These are phyloP conservation scores for Campylorhamphus procurvoides DNA, from an alignment of 2,113 vertebrate species.

Conservation along the genomic window DNA sequence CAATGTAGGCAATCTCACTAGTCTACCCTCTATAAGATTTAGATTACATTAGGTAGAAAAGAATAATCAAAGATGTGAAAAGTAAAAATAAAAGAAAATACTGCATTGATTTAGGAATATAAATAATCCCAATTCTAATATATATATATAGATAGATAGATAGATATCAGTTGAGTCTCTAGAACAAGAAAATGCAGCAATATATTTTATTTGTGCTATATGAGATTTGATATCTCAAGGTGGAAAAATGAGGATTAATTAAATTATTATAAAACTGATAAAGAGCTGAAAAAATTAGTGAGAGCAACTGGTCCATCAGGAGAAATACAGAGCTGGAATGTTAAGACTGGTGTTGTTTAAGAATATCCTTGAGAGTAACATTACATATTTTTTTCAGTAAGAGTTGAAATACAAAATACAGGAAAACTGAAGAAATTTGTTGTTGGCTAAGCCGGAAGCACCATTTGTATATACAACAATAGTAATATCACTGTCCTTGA, in stretches of 20 bases:
- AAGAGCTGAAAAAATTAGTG: background rate
- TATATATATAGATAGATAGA: no score
- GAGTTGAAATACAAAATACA: background rate
- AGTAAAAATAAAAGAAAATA: background rate
- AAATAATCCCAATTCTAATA: background rate
- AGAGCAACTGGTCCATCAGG: background rate
- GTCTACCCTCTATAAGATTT: background rate
- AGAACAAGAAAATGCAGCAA: background rate
- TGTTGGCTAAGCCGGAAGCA: background rate
- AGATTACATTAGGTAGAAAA: background rate
- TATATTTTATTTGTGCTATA: background rate
- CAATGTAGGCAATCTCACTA: background rate
- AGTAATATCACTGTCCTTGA: background rate
- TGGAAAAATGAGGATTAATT: background rate
- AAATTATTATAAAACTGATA: background rate
- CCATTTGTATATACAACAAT: background rate
- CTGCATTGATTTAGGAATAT: background rate
- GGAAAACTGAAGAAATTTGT: background rate
- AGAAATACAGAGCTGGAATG: background rate
- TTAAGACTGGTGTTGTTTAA: background rate
- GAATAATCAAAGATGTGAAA: background rate
- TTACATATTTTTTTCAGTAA: background rate
- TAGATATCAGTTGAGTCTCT: background rate
- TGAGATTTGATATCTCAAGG: background rate
- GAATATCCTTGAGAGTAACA: background rate